These are phyloP conservation scores for Cydia fagiglandana DNA, from an alignment of 1,140 invertebrate genomes.

Conservation along the genomic window DNA sequence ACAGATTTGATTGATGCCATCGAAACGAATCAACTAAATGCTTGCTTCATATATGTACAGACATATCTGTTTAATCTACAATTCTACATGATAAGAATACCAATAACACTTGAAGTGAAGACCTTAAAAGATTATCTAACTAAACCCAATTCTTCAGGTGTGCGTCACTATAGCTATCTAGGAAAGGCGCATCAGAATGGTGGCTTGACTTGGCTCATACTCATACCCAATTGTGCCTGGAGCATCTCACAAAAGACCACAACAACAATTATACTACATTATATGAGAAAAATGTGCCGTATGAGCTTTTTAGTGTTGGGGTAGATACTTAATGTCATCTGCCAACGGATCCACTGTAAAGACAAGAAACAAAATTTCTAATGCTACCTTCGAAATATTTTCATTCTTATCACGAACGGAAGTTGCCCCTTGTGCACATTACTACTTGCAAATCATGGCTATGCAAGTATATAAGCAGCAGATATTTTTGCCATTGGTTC, in stretches of 20 bases:
- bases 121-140: background rate
- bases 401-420: background rate
- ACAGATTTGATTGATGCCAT: slow-evolving; percentile 11
- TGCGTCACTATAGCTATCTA: too few species aligned
- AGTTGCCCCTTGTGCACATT: background rate
- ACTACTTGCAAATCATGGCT: background rate
- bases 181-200: too few species aligned
- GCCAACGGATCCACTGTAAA: too few species aligned
- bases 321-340: too few species aligned
- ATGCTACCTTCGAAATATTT: background rate
- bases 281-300: too few species aligned
- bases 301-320: too few species aligned
- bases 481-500: background rate
- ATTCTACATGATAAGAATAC: background rate
- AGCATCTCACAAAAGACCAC: too few species aligned
- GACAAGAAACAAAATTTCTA: background rate
- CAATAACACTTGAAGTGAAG: background rate
- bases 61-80: background rate
- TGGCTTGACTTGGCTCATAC: too few species aligned
- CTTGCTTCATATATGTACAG: background rate
- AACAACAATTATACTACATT: too few species aligned
- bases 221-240: too few species aligned
- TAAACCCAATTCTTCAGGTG: too few species aligned
- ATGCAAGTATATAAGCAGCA: background rate
- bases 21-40: background rate